Conservation (phyloP, 2,113 vertebrate species). For the Microtus richardsoni region DNA sequence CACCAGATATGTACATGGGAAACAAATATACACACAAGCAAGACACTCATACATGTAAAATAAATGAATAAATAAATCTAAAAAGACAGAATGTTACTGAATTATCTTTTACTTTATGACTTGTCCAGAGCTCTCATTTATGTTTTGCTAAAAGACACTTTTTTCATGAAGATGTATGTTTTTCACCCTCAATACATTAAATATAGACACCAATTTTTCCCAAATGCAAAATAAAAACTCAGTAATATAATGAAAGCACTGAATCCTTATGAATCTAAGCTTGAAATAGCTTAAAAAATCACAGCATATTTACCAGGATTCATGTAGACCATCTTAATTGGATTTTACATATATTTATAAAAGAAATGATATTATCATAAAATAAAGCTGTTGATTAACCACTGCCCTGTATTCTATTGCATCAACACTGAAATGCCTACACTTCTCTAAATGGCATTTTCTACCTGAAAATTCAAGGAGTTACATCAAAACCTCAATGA, state of each 20-base stretch:
- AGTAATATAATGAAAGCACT: not conserved
- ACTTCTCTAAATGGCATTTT: not conserved
- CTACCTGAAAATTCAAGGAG: not conserved
- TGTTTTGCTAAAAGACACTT: not conserved
- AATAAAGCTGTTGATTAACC: not conserved
- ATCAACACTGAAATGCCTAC: not conserved
- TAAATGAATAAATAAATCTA: not conserved
- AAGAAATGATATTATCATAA: not conserved
- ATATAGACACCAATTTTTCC: not conserved
- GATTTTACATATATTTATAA: slow-evolving; percentile 8
- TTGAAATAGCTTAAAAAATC: not conserved
- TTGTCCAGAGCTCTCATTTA: not conserved
- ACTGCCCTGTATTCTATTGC: not conserved
- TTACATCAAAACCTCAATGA: slow-evolving; percentile 34
- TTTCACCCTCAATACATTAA: slow-evolving; percentile 22
- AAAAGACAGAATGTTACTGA: not conserved
- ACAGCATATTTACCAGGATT: not conserved
- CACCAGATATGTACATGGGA: no score
- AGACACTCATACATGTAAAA: not conserved
- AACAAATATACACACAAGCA: not conserved
- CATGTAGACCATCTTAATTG: slow-evolving; percentile 10
- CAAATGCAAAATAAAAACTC: not conserved
- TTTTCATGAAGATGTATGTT: not conserved
- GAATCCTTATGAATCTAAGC: not conserved
- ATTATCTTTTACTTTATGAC: not conserved